phyloP scores from a whole-genome alignment of 2,113 vertebrate species.

The Myiopsitta monachus region DNA sequence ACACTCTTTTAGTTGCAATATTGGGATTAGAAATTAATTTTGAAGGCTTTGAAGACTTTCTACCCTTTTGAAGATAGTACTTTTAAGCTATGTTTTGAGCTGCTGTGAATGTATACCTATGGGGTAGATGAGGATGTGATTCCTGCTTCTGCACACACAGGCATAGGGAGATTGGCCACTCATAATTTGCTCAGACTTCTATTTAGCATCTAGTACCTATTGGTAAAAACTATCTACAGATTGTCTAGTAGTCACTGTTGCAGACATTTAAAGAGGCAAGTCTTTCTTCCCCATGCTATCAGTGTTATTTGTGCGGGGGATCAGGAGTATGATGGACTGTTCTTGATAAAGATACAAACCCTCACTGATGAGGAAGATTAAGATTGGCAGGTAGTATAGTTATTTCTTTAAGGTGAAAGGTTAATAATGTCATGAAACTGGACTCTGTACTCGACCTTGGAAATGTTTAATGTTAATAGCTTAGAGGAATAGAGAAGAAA shows the following conservation, averaged over 20 bases:
- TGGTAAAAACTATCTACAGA: background rate
- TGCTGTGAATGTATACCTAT: background rate
- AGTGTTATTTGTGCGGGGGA: background rate
- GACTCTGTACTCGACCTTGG: background rate
- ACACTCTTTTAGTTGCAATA: background rate
- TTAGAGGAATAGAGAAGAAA: background rate
- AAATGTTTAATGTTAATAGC: background rate
- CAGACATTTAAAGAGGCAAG: background rate
- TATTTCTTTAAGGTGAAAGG: background rate
- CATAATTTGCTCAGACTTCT: background rate
- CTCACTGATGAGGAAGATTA: background rate
- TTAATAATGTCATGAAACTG: background rate
- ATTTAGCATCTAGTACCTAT: background rate
- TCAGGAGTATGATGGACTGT: background rate
- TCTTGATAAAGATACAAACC: background rate
- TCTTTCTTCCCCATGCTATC: accelerated
- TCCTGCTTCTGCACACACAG: background rate
- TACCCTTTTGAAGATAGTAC: background rate
- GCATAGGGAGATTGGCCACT: background rate
- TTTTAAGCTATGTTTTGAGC: background rate
- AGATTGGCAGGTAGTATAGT: background rate
- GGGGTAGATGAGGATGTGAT: background rate
- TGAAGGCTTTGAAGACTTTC: background rate
- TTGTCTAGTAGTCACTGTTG: background rate
- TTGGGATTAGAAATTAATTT: background rate